Conservation (phyloP, 2,113 vertebrate genomes). For the Furnarius figulus region DNA sequence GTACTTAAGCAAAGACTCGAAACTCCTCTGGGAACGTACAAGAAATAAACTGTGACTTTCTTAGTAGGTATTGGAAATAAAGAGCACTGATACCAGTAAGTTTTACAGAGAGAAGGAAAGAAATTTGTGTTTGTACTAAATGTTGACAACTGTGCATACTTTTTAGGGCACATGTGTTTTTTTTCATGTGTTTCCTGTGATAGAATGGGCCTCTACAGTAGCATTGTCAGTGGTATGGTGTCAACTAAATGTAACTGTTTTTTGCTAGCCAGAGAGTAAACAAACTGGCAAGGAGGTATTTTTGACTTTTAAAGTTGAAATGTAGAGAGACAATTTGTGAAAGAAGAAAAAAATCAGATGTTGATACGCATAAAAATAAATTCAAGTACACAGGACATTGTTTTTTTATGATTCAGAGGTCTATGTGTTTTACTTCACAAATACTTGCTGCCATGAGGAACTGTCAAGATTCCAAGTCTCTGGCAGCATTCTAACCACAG, state of each 20-base stretch:
- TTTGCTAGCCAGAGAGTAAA: neutral
- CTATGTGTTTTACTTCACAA: neutral
- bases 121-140: neutral
- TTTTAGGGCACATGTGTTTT: neutral
- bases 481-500: neutral
- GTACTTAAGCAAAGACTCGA: neutral
- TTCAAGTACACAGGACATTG: neutral
- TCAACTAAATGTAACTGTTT: neutral
- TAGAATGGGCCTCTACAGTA: neutral
- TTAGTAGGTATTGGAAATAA: neutral
- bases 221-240: neutral
- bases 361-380: neutral
- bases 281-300: neutral
- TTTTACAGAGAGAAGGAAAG: neutral
- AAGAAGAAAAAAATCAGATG: neutral
- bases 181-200: neutral
- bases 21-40: neutral
- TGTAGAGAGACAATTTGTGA: neutral
- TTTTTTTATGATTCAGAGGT: neutral
- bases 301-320: neutral
- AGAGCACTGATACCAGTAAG: neutral
- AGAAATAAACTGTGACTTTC: neutral
- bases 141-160: neutral
- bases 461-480: neutral
- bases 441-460: neutral